Base-by-base conservation (phyloP, 2,888 invertebrate species). In the Spodoptera littoralis region DNA sequence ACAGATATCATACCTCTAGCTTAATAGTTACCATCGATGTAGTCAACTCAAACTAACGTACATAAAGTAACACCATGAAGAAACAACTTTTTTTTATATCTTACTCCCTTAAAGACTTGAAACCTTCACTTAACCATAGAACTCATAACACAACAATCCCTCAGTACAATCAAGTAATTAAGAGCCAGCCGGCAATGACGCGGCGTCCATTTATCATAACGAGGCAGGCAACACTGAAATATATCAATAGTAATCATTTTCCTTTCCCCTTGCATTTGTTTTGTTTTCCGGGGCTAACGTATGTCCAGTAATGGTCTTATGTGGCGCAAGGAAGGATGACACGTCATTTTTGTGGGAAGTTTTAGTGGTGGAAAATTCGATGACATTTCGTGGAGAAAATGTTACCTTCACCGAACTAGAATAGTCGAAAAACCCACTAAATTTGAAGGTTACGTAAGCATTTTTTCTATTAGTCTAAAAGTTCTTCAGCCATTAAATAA, bases 241-340 rank as follows among this genome's bases (percentile, higher is more conserved):
- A 73, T 71, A 72, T 72, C 69, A 69, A 72, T 69, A 64, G 73
- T 73, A 59, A 73, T 73, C 53, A 51, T 73, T 72, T 57, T 64
- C 44, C 36, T 50, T 59, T 62, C 59, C 63, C 68, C 45, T 56
- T 53, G 48, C 36, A 56, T 63, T 71, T 68, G 59, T 64, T 68
- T 54, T 51, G 50, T 45, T 68, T 57, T 60, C 24, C 45, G 42
- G 47, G 30, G 43, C 49, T 27, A 22, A 12, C 36, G 36, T 9
- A 36, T 36, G 9, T 36, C 36, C 36, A 36, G 36, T 36, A 13
- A 47, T 43, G 44, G n/a, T 30, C 13, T 4, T 41, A 30, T 36
- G 44, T 65, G 54, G 43, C 36, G 36, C 36, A 36, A 36, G 36
- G 36, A 36, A 36, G 36, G 36, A 36, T 9, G 24, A 44, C 24